Conservation (phyloP, 2,888 invertebrate species). For the Timandra comae region DNA sequence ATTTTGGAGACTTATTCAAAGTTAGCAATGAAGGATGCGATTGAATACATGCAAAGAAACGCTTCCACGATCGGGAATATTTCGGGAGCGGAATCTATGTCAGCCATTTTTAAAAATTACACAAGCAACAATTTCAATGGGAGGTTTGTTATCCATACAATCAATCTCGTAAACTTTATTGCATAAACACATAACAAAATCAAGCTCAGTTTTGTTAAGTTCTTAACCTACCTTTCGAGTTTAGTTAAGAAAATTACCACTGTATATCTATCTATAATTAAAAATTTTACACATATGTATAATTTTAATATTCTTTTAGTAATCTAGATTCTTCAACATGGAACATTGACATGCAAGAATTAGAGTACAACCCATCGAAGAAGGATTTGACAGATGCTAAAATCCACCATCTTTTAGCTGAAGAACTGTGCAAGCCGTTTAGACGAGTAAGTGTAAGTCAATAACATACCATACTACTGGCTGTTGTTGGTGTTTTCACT, state of each 20-base stretch:
- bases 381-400: conserved; percentile 96
- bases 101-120: conserved; percentile 92
- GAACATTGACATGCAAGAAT: conserved; percentile 95
- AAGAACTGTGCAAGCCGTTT: conserved; percentile 91
- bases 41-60: conserved; percentile 92
- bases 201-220: no score
- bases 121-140: conserved; percentile 89
- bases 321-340: conserved; percentile 90
- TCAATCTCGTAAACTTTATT: no score
- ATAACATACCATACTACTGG: not conserved
- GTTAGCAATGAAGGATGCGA: conserved; percentile 94
- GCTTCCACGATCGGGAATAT: conserved; percentile 92
- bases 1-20: conserved; percentile 96
- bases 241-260: no score
- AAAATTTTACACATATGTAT: no score
- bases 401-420: conserved; percentile 93
- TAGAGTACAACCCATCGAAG: conserved; percentile 94
- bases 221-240: no score
- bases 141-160: conserved; percentile 83
- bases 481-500: no score
- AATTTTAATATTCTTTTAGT: no score
- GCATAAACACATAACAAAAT: no score
- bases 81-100: conserved; percentile 93
- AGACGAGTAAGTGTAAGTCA: conserved; percentile 81
- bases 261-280: no score